A percentile compares a stretch with the other conserved stretches of the same genome.
Evolutionary conservation across 2,113 vertebrate species (phyloP).

Genomic region (Scortum barcoo): DNA sequence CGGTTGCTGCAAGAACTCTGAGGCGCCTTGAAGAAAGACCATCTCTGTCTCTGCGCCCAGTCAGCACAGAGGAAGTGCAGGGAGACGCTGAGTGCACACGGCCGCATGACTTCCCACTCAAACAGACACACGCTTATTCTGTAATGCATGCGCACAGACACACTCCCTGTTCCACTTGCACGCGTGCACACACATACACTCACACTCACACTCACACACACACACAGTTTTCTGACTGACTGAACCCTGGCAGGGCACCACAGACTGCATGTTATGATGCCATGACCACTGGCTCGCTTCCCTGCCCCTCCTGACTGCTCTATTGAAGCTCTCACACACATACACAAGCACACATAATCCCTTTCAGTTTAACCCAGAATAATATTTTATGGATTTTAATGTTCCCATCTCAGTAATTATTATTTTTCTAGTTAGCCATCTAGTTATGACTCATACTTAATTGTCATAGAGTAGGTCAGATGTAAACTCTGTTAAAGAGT

Average conservation of each 20-base stretch:
- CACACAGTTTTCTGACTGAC: conserved; percentile 39
- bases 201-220: conserved; percentile 2
- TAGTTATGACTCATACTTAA: not conserved
- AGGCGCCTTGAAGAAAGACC: conserved; percentile 59
- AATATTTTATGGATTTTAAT: not conserved
- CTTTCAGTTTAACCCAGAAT: not conserved
- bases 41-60: conserved; percentile 56
- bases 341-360: not conserved
- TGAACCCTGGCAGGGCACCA: conserved; percentile 46
- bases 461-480: not conserved
- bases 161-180: conserved; percentile 52
- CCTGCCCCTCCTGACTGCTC: conserved; percentile 35
- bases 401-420: not conserved
- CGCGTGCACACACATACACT: not conserved
- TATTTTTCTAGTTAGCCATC: not conserved
- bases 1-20: not conserved
- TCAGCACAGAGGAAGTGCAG: conserved; percentile 51
- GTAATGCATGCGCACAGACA: conserved; percentile 19
- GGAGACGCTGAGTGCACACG: conserved; percentile 38
- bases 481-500: not conserved
- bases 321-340: conserved; percentile 24
- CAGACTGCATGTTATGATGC: conserved; percentile 60
- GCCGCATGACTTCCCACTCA: conserved; percentile 67
- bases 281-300: conserved; percentile 46
- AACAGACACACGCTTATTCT: conserved; percentile 39